Evolutionary conservation across 2,113 vertebrate genomes (phyloP).

Genomic region (Cyphomyrus discorhynchus): DNA sequence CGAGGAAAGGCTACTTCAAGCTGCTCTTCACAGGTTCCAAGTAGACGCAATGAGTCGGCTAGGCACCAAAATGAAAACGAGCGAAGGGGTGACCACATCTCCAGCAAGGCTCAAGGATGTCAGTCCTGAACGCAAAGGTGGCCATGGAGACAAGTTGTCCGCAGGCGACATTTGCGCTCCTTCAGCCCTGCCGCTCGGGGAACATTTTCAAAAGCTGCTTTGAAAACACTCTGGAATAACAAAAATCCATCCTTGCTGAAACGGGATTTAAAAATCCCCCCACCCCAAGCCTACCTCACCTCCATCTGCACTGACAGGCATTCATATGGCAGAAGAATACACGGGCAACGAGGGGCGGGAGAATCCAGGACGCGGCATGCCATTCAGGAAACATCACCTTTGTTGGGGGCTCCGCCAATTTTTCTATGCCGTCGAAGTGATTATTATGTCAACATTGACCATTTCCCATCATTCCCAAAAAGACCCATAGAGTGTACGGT

Average conservation of each 20-base stretch:
- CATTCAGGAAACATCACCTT: not conserved
- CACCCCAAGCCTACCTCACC: not conserved
- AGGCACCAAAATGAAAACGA: not conserved
- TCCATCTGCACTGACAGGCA: not conserved
- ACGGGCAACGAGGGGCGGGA: not conserved
- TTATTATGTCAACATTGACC: not conserved
- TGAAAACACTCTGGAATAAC: conserved; percentile 1
- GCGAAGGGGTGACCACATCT: not conserved
- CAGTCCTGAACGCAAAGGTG: not conserved
- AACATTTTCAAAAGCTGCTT: not conserved
- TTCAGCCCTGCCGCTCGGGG: not conserved
- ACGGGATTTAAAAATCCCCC: not conserved
- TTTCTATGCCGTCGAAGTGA: not conserved
- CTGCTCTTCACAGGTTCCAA: not conserved
- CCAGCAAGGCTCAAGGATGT: not conserved
- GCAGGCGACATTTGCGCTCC: not conserved
- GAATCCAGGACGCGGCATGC: not conserved
- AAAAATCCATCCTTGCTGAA: not conserved
- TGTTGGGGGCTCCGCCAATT: not conserved
- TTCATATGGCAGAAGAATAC: not conserved
- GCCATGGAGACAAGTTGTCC: not conserved
- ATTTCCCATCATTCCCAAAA: conserved; percentile 1
- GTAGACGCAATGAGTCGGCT: not conserved
- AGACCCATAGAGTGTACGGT: not conserved
- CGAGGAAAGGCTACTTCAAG: not conserved